Conservation (phyloP, 64 coral and sea anemone genomes). For the Stylophora pistillata region DNA sequence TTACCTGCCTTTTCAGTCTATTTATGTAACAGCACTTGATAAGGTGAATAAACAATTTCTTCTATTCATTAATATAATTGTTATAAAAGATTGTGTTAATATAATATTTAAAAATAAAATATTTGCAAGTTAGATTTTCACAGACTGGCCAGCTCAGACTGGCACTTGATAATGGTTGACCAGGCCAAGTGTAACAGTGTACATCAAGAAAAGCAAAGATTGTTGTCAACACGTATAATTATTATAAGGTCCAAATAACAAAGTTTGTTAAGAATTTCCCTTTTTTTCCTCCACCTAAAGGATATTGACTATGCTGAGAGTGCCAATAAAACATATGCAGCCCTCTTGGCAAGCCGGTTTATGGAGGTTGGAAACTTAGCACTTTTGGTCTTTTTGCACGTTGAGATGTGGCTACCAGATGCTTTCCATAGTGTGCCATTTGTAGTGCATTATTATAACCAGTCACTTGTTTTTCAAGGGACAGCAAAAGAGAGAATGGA, state of each 20-base stretch:
- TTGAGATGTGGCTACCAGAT: too few relatives aligned
- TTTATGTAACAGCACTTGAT: slow-evolving; percentile 91
- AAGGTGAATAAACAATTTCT: slow-evolving; percentile 34
- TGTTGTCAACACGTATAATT: too few relatives aligned
- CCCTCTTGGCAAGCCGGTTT: slow-evolving; percentile 74
- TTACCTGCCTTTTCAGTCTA: slow-evolving; percentile 95
- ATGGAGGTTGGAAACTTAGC: slow-evolving; percentile 60
- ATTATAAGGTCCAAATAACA: background rate
- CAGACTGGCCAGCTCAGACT: too few relatives aligned
- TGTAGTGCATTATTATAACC: too few relatives aligned
- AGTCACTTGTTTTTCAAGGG: too few relatives aligned
- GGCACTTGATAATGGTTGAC: too few relatives aligned
- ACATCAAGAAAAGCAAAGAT: too few relatives aligned
- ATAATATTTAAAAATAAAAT: background rate
- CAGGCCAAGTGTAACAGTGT: too few relatives aligned
- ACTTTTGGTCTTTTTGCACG: background rate
- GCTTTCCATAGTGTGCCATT: too few relatives aligned
- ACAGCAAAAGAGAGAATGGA: too few relatives aligned
- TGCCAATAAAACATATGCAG: slow-evolving; percentile 59
- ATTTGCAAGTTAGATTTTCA: too few relatives aligned
- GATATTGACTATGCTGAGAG: slow-evolving; percentile 89
- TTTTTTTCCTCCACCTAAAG: background rate
- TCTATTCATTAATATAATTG: background rate
- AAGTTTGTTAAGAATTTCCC: background rate
- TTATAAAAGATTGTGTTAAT: background rate